phyloP scores from a whole-genome alignment of 2,888 invertebrate genomes.

The Tinea pellionella region DNA sequence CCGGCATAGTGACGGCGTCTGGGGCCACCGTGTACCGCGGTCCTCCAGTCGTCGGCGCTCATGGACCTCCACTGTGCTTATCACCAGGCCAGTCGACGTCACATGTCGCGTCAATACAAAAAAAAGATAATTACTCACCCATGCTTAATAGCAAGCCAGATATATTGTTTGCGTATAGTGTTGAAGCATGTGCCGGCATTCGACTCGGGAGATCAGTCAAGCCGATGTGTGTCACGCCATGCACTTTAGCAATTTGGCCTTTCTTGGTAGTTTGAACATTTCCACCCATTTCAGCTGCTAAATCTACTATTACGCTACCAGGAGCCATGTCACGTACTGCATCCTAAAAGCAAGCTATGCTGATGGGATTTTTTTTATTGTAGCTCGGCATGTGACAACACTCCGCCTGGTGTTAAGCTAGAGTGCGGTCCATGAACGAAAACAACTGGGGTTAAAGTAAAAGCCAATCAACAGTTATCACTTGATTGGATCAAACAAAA shows the following conservation, averaged over 20 bases:
- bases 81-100: no score
- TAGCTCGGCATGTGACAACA: background rate
- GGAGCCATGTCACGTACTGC: slow-evolving; percentile 86
- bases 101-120: background rate
- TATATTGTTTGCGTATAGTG: slow-evolving; percentile 91
- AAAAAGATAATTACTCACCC: slow-evolving; percentile 53
- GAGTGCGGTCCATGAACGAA: no score
- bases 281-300: slow-evolving; percentile 90
- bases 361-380: slow-evolving; percentile 17
- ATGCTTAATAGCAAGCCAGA: slow-evolving; percentile 87
- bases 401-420: no score
- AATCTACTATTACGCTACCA: slow-evolving; percentile 89
- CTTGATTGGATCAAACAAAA: no score
- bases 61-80: no score
- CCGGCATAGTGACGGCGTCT: no score
- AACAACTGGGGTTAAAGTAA: no score
- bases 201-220: slow-evolving; percentile 87
- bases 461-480: no score
- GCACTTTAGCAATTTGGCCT: slow-evolving; percentile 78
- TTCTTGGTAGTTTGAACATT: slow-evolving; percentile 86
- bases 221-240: slow-evolving; percentile 87
- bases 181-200: slow-evolving; percentile 87
- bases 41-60: no score
- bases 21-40: no score
- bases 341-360: slow-evolving; percentile 53